phyloP scores from a whole-genome alignment of 2,888 invertebrate genomes.

The Petrolisthes cinctipes region DNA sequence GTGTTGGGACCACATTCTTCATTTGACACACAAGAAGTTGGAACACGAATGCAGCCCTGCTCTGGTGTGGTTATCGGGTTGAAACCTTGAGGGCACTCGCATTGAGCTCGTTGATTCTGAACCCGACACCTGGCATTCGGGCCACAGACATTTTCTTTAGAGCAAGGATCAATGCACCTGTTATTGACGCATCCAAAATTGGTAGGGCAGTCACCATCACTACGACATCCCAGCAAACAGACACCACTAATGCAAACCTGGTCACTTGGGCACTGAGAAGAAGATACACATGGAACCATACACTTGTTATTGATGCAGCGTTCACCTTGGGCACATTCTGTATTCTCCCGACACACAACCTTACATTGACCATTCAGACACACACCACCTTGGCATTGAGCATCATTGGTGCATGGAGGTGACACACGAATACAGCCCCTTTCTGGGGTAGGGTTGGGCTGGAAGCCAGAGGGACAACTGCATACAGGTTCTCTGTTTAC shows the following conservation, averaged over 20 bases:
- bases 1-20: constrained; percentile 77
- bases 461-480: constrained; percentile 82
- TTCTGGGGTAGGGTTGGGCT: constrained; percentile 77
- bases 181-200: constrained; percentile 86
- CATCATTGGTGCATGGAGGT: constrained; percentile 78
- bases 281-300: constrained; percentile 82
- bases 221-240: constrained; percentile 86
- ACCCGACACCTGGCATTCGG: constrained; percentile 82
- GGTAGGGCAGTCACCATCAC: constrained; percentile 82
- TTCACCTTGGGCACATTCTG: constrained; percentile 85
- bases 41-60: constrained; percentile 88
- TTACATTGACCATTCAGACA: constrained; percentile 88
- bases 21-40: constrained; percentile 77
- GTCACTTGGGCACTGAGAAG: constrained; percentile 83
- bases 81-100: constrained; percentile 84
- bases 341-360: constrained; percentile 81
- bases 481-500: constrained; percentile 83
- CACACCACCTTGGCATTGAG: constrained; percentile 80
- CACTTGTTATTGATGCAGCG: constrained; percentile 84
- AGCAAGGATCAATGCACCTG: constrained; percentile 87
- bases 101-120: constrained; percentile 83
- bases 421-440: constrained; percentile 80
- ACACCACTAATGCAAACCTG: constrained; percentile 85
- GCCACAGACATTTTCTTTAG: constrained; percentile 84
- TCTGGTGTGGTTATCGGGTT: constrained; percentile 88